Evolutionary conservation across 2,113 vertebrate genomes (phyloP), one percentile per base, ranked within the genome.

Genomic region (Gobiocypris rarus): DNA sequence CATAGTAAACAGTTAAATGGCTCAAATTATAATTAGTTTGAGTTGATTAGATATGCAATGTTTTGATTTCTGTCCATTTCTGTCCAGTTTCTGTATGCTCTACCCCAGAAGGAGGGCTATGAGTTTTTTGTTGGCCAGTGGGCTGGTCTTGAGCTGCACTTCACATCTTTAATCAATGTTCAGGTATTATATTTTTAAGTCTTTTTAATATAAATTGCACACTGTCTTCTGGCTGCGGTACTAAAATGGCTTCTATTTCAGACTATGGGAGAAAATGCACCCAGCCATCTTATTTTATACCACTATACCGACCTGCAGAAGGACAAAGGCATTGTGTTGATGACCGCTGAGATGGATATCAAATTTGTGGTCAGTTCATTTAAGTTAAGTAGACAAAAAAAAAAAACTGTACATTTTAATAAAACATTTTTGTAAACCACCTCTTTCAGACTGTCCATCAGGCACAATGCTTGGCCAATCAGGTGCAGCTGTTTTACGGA

Each of bases 61-160:
- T 34, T 34, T n/a, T 38, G 5, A 38, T 7, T 38, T 38, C 6
- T 38, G 38, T 38, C 38, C 1, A 38, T 38, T 38, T 38, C 34
- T 75, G 34, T 59, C 41, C 88, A 99, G 98, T 99, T 99, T 88
- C 93, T 99, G 0, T 99, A 96, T 82, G 96, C 96, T 19, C 85
- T 99, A 87, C 98, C 98, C 82, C 96, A 96, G 92, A 92, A 93
- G 83, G 96, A 98, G 87, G 97, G 97, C 2, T 99, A 99, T 13
- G 97, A 99, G 90, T 99, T 99, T 91, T 98, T 96, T 24, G 90
- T 99, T 83, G 97, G 97, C 81, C 97, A 98, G 65, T 99, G 98
- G 97, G 94, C 96, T 24, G 93, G 93, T 83, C 86, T 93, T 48
- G 93, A 98, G 88, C 92, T 99, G 38, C 97, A 99, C 87, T 98